phyloP scores from a whole-genome alignment of 92 coral and sea anemone genomes.

The Parazoanthus swiftii region DNA sequence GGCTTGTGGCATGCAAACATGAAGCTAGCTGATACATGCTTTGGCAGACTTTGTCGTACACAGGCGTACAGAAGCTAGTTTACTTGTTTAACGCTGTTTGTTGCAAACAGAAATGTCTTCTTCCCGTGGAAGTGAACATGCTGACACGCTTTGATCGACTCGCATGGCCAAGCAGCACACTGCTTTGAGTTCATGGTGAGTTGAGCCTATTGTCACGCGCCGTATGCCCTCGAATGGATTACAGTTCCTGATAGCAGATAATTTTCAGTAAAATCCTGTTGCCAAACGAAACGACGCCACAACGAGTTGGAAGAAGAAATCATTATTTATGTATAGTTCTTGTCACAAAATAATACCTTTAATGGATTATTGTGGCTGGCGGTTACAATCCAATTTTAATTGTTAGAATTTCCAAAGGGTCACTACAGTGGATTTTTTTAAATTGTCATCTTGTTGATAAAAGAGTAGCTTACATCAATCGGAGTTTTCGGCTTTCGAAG shows the following conservation, averaged over 20 bases:
- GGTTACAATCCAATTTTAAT: slow-evolving; percentile 8
- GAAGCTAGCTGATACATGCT: slow-evolving; percentile 10
- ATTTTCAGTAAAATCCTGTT: neutral
- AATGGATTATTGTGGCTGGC: slow-evolving; percentile 21
- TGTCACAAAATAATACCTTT: slow-evolving; percentile 13
- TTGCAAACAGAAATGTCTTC: slow-evolving; percentile 3
- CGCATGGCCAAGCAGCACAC: neutral
- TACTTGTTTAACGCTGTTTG: slow-evolving; percentile 9
- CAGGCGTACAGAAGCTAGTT: neutral
- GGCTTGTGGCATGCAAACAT: slow-evolving; percentile 1
- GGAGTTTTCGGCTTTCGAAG: neutral
- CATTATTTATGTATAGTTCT: slow-evolving; percentile 22
- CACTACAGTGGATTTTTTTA: neutral
- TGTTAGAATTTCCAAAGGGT: neutral
- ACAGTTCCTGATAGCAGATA: neutral
- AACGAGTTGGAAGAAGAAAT: neutral
- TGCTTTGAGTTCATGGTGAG: neutral
- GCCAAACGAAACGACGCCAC: neutral
- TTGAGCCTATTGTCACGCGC: neutral
- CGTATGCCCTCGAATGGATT: neutral
- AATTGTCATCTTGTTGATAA: neutral
- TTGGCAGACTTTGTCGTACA: neutral
- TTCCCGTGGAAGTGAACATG: neutral
- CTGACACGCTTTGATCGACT: neutral
- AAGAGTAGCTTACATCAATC: neutral